phyloP scores from a whole-genome alignment of 2,113 vertebrate species.

The Coturnix japonica region DNA sequence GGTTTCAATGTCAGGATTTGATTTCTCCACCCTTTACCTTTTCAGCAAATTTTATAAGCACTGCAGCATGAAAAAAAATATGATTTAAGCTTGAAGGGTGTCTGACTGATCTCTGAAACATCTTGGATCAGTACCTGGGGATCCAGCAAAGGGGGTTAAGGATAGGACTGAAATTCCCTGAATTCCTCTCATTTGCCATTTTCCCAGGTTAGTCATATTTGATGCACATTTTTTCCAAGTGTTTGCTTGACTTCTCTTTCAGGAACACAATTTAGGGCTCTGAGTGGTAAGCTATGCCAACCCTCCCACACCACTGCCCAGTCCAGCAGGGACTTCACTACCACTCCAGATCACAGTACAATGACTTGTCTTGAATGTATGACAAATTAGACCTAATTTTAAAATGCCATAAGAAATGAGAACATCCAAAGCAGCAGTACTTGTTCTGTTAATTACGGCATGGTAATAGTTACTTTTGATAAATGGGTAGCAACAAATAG shows the following conservation, averaged over 20 bases:
- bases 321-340: neutral
- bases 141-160: rapidly evolving
- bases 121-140: neutral
- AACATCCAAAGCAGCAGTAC: neutral
- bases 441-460: neutral
- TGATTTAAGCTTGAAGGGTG: neutral
- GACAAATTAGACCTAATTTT: neutral
- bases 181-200: neutral
- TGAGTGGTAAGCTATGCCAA: neutral
- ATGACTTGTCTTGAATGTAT: neutral
- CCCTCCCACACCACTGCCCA: neutral
- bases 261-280: neutral
- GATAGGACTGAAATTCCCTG: neutral
- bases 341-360: neutral
- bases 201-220: neutral
- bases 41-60: neutral
- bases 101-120: neutral
- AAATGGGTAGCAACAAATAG: neutral
- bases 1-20: neutral
- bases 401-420: neutral
- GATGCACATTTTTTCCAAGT: neutral
- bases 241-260: neutral
- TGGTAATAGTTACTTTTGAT: neutral
- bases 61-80: neutral
- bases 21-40: neutral